Evolutionary conservation across 2,888 invertebrate species (phyloP).

Genomic region (Acanthosoma haemorrhoidale): DNA sequence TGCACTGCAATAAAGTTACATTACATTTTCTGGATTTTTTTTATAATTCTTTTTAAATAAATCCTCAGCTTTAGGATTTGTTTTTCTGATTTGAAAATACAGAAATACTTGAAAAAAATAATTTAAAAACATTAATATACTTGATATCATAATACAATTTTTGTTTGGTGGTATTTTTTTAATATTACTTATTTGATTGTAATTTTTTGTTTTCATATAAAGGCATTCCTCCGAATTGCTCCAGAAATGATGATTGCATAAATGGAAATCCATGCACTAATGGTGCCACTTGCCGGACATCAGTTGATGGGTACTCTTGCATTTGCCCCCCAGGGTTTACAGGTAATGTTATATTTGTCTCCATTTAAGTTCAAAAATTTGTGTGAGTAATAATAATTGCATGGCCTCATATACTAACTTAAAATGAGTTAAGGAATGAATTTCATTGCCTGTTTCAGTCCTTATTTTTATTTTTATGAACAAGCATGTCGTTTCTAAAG

Average conservation of each 20-base stretch:
- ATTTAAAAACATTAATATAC: too few relatives aligned
- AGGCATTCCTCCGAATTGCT: slow-evolving; percentile 45
- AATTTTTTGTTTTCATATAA: slow-evolving; percentile 26
- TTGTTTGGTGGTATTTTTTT: background rate
- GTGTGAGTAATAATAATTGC: background rate
- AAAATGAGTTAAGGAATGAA: background rate
- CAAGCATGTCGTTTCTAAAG: too few relatives aligned
- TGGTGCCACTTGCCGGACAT: slow-evolving; percentile 82
- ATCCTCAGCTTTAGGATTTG: too few relatives aligned
- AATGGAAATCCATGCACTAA: slow-evolving; percentile 61
- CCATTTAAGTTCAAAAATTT: background rate
- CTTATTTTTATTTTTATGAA: too few relatives aligned
- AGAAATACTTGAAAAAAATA: too few relatives aligned
- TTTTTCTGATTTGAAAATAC: too few relatives aligned
- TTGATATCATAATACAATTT: too few relatives aligned
- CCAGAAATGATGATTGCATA: slow-evolving; percentile 52
- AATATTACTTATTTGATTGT: background rate
- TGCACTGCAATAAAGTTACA: too few relatives aligned
- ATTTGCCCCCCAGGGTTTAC: slow-evolving; percentile 86
- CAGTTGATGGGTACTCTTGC: slow-evolving; percentile 77
- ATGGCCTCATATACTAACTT: background rate
- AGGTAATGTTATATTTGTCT: slow-evolving; percentile 51
- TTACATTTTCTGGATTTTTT: too few relatives aligned
- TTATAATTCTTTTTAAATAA: too few relatives aligned
- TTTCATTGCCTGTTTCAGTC: too few relatives aligned